Evolutionary conservation across 2,888 invertebrate species (phyloP).

Genomic region (Pseudeuparius sepicola): DNA sequence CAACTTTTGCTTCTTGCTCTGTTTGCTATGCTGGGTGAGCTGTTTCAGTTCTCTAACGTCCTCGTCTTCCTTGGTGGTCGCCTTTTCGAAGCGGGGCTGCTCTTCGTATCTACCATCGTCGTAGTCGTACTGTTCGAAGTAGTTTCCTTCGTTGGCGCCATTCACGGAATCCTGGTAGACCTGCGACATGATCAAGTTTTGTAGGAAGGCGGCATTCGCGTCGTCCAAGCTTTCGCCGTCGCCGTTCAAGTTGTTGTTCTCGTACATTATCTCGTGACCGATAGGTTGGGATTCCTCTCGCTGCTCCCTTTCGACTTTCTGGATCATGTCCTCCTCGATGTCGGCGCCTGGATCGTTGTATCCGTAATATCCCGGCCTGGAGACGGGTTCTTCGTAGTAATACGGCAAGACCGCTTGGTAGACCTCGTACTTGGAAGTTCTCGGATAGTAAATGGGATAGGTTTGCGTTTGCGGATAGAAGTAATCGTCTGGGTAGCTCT

Average conservation of each 20-base stretch:
- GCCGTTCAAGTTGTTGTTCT: constrained; percentile 38
- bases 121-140: constrained; percentile 25
- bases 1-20: constrained; percentile 19
- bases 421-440: constrained; percentile 41
- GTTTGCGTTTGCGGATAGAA: constrained; percentile 33
- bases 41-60: constrained; percentile 56
- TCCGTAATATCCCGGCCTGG: constrained; percentile 30
- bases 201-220: constrained; percentile 53
- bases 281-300: constrained; percentile 48
- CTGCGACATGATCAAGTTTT: constrained; percentile 56
- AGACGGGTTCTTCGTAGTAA: constrained; percentile 39
- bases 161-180: constrained; percentile 49
- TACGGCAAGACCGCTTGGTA: constrained; percentile 41
- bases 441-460: constrained; percentile 38
- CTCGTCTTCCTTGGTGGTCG: constrained; percentile 45
- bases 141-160: constrained; percentile 24
- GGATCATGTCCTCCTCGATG: constrained; percentile 49
- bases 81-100: constrained; percentile 18
- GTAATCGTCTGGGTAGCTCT: constrained; percentile 48
- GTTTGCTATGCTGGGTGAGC: constrained; percentile 42
- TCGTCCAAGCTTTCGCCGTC: constrained; percentile 35
- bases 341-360: constrained; percentile 42
- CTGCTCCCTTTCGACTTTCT: constrained; percentile 50
- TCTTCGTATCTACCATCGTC: constrained; percentile 27
- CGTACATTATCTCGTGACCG: constrained; percentile 58